Conservation (phyloP, 2,113 vertebrate genomes). For the Chionodraco myersi region DNA sequence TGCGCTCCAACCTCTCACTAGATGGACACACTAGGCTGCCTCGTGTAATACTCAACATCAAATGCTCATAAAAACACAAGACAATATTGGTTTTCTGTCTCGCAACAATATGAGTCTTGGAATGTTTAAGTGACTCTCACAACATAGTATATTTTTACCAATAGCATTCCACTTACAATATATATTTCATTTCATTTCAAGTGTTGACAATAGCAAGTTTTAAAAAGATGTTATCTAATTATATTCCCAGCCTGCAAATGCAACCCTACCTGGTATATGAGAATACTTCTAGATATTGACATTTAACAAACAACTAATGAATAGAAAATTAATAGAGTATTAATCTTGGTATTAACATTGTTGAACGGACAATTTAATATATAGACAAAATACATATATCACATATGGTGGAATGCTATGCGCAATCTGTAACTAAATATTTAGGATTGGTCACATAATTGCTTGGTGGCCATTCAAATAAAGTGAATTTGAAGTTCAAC, state of each 20-base stretch:
- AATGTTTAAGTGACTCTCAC: neutral
- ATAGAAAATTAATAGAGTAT: neutral
- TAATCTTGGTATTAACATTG: neutral
- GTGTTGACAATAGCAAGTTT: neutral
- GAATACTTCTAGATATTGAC: too few relatives aligned
- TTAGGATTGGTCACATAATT: neutral
- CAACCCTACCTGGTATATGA: neutral
- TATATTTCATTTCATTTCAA: neutral
- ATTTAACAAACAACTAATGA: too few relatives aligned
- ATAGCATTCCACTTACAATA: neutral
- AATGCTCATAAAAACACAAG: neutral
- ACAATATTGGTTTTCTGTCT: neutral
- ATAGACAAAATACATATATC: neutral
- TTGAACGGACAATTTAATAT: neutral
- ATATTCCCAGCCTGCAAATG: neutral
- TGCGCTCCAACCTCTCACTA: conserved; percentile 3
- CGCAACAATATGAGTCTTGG: neutral
- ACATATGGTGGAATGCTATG: neutral
- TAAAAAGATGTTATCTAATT: neutral
- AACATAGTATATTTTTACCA: neutral
- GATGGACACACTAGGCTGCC: neutral
- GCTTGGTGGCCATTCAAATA: neutral
- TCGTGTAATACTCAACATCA: neutral
- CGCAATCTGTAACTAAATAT: neutral
- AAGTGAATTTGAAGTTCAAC: neutral